A percentile compares a stretch with the other conserved stretches of the same genome.
Conservation (phyloP, 2,113 vertebrate genomes). For the Mohoua ochrocephala region DNA sequence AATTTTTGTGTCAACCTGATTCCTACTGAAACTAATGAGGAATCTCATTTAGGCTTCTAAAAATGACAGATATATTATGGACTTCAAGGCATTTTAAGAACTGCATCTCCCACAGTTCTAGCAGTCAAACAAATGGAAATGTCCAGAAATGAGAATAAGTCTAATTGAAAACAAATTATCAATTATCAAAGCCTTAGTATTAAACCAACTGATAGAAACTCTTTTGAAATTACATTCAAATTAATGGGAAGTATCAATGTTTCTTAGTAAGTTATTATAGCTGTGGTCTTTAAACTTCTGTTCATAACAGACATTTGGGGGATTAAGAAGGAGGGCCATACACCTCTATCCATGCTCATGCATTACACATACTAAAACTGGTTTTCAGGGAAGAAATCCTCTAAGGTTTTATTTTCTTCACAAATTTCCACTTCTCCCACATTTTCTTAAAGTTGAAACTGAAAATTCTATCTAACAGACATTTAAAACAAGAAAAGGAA, state of each 20-base stretch:
- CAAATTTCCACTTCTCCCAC: not conserved
- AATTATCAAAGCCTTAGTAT: not conserved
- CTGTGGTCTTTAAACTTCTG: not conserved
- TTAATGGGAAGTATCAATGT: not conserved
- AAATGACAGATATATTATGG: not conserved
- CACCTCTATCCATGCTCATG: not conserved
- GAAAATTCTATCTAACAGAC: not conserved
- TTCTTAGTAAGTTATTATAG: not conserved
- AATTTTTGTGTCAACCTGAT: not conserved
- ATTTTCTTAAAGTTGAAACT: not conserved
- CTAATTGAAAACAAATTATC: not conserved
- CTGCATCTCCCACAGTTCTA: not conserved
- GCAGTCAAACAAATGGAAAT: not conserved
- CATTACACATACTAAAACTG: not conserved
- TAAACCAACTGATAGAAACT: not conserved
- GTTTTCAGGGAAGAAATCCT: not conserved
- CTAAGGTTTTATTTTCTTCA: not conserved
- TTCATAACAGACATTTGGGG: not conserved
- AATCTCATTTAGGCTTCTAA: not conserved
- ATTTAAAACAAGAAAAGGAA: not conserved
- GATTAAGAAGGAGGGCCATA: not conserved
- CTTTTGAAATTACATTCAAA: not conserved
- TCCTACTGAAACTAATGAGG: not conserved
- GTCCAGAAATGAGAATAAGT: not conserved
- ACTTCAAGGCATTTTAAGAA: not conserved